These are phyloP conservation scores for Oncorhynchus nerka DNA, from an alignment of 2,113 vertebrate genomes.

Conservation along the genomic window DNA sequence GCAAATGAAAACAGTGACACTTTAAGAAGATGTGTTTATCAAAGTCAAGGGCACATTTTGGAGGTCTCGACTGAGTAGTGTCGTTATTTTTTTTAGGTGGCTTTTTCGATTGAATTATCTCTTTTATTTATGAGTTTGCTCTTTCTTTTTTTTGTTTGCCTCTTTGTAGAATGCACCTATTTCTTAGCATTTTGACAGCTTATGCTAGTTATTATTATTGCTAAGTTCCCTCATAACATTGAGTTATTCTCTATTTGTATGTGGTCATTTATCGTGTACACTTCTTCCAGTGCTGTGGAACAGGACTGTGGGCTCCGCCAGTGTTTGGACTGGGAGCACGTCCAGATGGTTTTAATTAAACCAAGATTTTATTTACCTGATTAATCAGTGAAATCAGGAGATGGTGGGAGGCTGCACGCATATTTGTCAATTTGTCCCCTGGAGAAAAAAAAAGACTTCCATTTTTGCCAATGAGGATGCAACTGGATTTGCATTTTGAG, in stretches of 20 bases:
- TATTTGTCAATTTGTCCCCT: conserved; percentile 74
- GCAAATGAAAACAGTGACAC: conserved; percentile 69
- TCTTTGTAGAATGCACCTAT: conserved; percentile 47
- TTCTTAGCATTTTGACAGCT: conserved; percentile 65
- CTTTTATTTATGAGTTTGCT: conserved; percentile 51
- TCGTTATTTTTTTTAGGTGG: conserved; percentile 28
- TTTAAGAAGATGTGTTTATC: conserved; percentile 49
- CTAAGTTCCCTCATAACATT: conserved; percentile 69
- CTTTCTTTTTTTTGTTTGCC: not conserved
- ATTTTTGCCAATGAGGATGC: conserved; percentile 61
- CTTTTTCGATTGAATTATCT: conserved; percentile 44
- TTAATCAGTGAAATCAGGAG: conserved; percentile 75
- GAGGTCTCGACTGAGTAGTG: conserved; percentile 37
- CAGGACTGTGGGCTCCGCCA: conserved; percentile 61
- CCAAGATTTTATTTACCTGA: conserved; percentile 71
- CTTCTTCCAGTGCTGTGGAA: conserved; percentile 53
- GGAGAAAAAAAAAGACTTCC: conserved; percentile 12
- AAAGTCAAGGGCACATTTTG: conserved; percentile 64
- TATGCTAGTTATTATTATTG: conserved; percentile 63
- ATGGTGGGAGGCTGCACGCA: conserved; percentile 65
- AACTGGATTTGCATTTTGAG: conserved; percentile 70
- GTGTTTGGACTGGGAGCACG: conserved; percentile 62
- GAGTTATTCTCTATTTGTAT: conserved; percentile 65
- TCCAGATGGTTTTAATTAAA: conserved; percentile 75
- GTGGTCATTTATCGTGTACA: conserved; percentile 61